These are phyloP conservation scores for Martes flavigula DNA, from an alignment of 2,797 vertebrate species.

Conservation along the genomic window DNA sequence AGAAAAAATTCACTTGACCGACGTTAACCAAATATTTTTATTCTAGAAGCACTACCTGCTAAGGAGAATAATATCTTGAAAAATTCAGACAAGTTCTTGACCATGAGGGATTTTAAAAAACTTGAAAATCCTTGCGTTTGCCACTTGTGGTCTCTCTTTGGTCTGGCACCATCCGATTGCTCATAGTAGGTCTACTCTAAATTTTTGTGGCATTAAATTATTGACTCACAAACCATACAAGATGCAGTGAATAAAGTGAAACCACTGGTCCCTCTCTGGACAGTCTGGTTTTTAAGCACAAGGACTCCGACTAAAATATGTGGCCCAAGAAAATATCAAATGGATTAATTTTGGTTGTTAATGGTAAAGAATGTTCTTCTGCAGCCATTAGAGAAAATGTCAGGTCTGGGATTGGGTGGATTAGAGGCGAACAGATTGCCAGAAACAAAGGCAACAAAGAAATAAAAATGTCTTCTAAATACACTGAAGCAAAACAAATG, in stretches of 20 bases:
- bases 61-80: neutral
- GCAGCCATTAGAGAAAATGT: slow-evolving; percentile 41
- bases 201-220: slow-evolving; percentile 2
- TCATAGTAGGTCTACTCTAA: neutral
- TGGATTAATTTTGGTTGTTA: slow-evolving; percentile 50
- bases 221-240: neutral
- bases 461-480: slow-evolving; percentile 21
- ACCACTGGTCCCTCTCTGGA: neutral
- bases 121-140: neutral
- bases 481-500: slow-evolving; percentile 28
- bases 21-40: neutral
- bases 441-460: neutral
- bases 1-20: neutral
- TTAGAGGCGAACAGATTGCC: neutral
- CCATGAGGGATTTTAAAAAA: neutral
- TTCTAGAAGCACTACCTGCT: neutral
- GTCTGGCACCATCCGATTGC: neutral
- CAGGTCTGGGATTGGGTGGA: neutral
- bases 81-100: neutral
- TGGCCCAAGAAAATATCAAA: slow-evolving; percentile 59
- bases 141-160: neutral
- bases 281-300: slow-evolving; percentile 57
- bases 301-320: slow-evolving; percentile 47
- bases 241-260: neutral
- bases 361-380: slow-evolving; percentile 57